Evolutionary conservation across 1,140 invertebrate genomes (phyloP).

Genomic region (Solenopsis fugax): DNA sequence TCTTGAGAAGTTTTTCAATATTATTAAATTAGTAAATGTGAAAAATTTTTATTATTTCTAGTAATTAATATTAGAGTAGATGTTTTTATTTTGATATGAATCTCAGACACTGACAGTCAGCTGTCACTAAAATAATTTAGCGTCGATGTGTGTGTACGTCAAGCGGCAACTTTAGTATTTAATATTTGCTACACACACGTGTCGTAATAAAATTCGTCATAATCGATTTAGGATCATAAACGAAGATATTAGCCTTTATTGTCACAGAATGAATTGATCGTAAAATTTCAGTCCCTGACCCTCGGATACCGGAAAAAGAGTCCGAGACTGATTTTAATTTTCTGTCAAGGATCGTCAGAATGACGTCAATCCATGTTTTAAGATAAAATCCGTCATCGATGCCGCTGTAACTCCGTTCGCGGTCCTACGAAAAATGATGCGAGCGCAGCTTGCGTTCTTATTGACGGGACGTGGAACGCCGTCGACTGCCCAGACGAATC

Average conservation of each 20-base stretch:
- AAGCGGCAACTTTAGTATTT: constrained; percentile 7
- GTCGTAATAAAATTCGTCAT: background rate
- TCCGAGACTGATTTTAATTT: background rate
- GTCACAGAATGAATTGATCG: background rate
- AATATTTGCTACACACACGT: background rate
- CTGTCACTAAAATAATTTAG: constrained; percentile 32
- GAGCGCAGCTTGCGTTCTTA: constrained; percentile 41
- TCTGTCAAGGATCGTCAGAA: background rate
- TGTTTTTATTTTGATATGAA: background rate
- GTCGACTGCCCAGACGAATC: constrained; percentile 74
- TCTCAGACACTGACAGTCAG: background rate
- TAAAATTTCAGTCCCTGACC: background rate
- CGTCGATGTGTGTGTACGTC: background rate
- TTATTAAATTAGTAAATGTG: too few species aligned
- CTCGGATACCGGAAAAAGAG: background rate
- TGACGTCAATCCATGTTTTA: background rate
- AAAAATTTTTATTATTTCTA: background rate
- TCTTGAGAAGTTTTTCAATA: too few species aligned
- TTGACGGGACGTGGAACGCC: constrained; percentile 74
- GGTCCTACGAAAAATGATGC: constrained; percentile 52
- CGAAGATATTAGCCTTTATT: too few species aligned
- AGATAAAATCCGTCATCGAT: constrained; percentile 21
- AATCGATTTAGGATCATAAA: background rate
- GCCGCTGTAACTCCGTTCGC: too few species aligned
- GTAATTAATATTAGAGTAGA: background rate